Percentiles rank a stretch among this genome's conserved stretches.
phyloP scores from a whole-genome alignment of 2,113 vertebrate species.

The human (Homo sapiens) region DNA sequence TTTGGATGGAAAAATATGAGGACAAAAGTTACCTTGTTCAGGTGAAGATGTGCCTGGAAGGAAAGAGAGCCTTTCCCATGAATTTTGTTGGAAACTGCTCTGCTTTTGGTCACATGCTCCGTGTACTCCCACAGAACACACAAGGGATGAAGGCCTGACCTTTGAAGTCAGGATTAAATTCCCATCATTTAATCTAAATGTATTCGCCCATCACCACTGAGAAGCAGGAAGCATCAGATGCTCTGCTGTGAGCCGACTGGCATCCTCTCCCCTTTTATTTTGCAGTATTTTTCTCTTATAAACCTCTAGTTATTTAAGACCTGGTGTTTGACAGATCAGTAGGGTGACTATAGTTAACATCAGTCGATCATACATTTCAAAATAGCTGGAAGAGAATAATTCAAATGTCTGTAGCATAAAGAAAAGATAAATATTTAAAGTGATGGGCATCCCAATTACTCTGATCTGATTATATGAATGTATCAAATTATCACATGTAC shows the following conservation, averaged over 20 bases:
- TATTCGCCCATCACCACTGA: neutral
- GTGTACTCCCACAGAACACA: neutral
- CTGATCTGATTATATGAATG: neutral
- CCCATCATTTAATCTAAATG: neutral
- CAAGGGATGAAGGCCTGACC: slow-evolving; percentile 29
- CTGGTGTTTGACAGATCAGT: neutral
- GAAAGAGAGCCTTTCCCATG: neutral
- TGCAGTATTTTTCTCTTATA: neutral
- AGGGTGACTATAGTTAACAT: neutral
- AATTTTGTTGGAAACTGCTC: neutral
- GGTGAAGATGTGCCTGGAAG: neutral
- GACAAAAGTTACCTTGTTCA: neutral
- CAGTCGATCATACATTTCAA: neutral
- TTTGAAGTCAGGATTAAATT: neutral
- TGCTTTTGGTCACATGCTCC: slow-evolving; percentile 32
- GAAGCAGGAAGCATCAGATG: neutral
- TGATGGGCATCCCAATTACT: neutral
- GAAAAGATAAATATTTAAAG: neutral
- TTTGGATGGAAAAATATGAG: neutral
- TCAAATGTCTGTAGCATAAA: neutral
- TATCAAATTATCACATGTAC: neutral
- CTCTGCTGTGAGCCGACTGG: too few species aligned
- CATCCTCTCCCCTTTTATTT: neutral
- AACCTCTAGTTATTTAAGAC: neutral
- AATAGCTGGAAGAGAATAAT: neutral